Base-by-base conservation (phyloP, 1,140 invertebrate genomes). In the Drosophila sp. region DNA sequence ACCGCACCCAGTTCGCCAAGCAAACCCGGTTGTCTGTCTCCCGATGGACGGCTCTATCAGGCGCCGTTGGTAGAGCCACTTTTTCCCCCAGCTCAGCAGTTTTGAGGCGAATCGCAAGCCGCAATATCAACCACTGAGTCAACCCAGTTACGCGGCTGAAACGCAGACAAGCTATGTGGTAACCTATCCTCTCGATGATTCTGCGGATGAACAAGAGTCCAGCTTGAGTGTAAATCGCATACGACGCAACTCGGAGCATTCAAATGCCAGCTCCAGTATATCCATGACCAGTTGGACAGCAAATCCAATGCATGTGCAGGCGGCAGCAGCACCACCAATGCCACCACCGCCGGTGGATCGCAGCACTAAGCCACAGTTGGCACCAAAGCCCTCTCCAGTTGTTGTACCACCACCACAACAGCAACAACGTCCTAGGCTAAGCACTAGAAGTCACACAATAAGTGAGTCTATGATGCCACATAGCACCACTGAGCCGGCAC, bases 51-150 rank as follows among this genome's bases (percentile, higher is more conserved):
- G 0, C 34, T 76, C 4, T 91, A 91, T 38, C 90, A 91, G 34
- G 90, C 90, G 0, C 90, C 90, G 0, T 25, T 84, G 4, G 90
- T 91, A 9, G 90, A 91, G 32, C 90, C 90, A 0, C 70, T 91
- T 1, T 91, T 91, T 27, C 90, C 90, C 90, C 9, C 76, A 91
- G 32, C 13, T 91, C 0, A 91, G 46, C 51, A 83, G 78, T 8
- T 90, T 76, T 29, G 84, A 90, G 67, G 16, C 89, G 2, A 76
- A 91, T 32, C 81, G 90, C 0, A 64, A 73, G 38, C 90, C 90
- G n/a, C 51, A 61, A 8, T 58, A 57, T 9, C 43, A 25, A 0
- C 32, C 34, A 7, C 13, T 18, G 13, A 38, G 46, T 36, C 36
- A 56, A 8, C 29, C 53, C 16, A 59, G 50, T 14, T 73, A 74